phyloP scores from a whole-genome alignment of 2,888 invertebrate genomes.

The Thera britannica region DNA sequence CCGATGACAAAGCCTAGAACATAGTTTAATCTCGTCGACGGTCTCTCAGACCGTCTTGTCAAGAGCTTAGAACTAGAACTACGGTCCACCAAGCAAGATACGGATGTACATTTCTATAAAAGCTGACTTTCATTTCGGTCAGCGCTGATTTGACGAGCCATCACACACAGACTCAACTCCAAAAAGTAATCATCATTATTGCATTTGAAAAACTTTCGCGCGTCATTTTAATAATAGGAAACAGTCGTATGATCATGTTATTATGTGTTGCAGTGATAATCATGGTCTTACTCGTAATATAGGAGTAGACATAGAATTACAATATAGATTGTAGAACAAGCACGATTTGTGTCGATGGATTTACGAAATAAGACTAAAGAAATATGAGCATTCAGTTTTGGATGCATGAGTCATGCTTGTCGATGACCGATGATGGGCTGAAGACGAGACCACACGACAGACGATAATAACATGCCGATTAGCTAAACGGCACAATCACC shows the following conservation, averaged over 20 bases:
- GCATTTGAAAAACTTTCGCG: constrained; percentile 24
- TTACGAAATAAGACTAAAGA: background rate
- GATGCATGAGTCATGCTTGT: background rate
- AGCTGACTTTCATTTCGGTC: constrained; percentile 16
- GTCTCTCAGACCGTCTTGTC: background rate
- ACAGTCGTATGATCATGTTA: constrained; percentile 7
- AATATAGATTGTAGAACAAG: background rate
- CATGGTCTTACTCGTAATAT: background rate
- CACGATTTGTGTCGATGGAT: background rate
- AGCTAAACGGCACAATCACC: background rate
- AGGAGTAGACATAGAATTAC: background rate
- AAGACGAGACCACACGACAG: background rate
- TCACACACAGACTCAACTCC: constrained; percentile 15
- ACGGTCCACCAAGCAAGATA: background rate
- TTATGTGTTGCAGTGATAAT: background rate
- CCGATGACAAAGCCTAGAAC: background rate
- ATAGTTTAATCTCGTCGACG: no score
- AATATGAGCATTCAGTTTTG: background rate
- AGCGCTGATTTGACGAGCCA: constrained; percentile 8
- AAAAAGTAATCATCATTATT: constrained; percentile 29
- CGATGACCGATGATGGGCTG: background rate
- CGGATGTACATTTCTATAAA: constrained; percentile 4
- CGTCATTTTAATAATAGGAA: constrained; percentile 23
- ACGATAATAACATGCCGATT: constrained; percentile 1
- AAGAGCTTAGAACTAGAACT: background rate